Conservation (phyloP, 2,888 invertebrate species). For the Leptogaster cylindrica region DNA sequence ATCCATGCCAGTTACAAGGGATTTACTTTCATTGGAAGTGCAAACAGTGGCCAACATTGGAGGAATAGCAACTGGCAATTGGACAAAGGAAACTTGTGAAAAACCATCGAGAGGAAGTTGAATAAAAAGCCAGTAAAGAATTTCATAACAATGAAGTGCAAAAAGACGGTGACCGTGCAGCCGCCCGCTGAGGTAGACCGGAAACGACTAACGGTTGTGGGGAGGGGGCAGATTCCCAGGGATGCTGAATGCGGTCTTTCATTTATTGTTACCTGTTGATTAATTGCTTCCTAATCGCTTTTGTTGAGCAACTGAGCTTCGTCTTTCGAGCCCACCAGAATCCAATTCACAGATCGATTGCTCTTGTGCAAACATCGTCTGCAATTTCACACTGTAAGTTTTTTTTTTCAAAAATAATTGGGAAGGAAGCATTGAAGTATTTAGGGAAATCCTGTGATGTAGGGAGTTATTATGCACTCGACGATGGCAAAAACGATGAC, state of each 20-base stretch:
- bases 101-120: neutral
- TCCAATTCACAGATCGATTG: conserved; percentile 13
- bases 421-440: conserved; percentile 10
- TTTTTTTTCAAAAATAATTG: neutral
- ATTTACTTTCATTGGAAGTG: neutral
- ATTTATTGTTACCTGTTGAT: neutral
- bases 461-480: neutral
- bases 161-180: neutral
- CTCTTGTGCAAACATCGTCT: conserved; percentile 8
- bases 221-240: neutral
- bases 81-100: neutral
- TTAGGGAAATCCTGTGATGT: neutral
- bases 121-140: neutral
- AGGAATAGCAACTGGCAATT: neutral
- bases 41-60: neutral
- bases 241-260: neutral
- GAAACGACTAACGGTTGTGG: neutral
- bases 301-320: neutral
- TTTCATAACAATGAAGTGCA: conserved; percentile 17
- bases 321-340: neutral
- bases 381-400: conserved; percentile 12
- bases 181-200: neutral
- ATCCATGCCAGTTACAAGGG: conserved; percentile 5
- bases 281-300: conserved; percentile 16
- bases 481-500: neutral